Evolutionary conservation across 2,888 invertebrate species (phyloP), one percentile per base, ranked within the genome.

Genomic region (Tenthredo scrophulariae): DNA sequence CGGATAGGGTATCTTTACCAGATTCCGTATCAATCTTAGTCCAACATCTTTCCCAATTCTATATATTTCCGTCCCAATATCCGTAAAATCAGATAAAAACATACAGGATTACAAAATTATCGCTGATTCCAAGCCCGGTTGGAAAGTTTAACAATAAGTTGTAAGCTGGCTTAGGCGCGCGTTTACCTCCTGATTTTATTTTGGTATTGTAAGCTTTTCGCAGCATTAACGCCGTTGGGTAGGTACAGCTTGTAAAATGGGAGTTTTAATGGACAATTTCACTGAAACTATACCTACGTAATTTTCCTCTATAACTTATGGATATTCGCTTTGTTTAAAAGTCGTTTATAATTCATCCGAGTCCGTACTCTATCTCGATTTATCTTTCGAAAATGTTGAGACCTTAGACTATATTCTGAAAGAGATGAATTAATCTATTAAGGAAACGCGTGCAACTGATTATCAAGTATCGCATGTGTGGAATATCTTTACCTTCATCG

Each of bases 111-210:
- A 74, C 9, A 74, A 74, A 74, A 74, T 43, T 26, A 74, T 9
- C 22, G 2, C 4, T 5, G 37, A 43, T 22, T 74, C 15, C 29
- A 43, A 43, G 13, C n/a, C 26, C 13, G 13, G 13, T 9, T 40
- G 6, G 7, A 54, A 74, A 74, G 74, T 74, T 70, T 40, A 40
- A 74, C 74, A 74, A 74, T 74, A 74, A 74, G 40, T 74, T 43
- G 74, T 74, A 74, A 74, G 74, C 74, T 74, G 74, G 26, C 74
- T 74, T 74, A 43, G 74, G 40, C 22, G 43, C 43, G 13, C 74
- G 22, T 74, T 74, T n/a, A 43, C 22, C 74, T 74, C 22, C 22
- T 70, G n/a, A 43, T 43, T 43, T 43, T 43, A 43, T 74, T 74
- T 74, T 15, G 43, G 74, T 43, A 74, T 74, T n/a, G 22, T 22